Evolutionary conservation across 2,888 invertebrate species (phyloP).

Genomic region (Trichopria drosophilae): DNA sequence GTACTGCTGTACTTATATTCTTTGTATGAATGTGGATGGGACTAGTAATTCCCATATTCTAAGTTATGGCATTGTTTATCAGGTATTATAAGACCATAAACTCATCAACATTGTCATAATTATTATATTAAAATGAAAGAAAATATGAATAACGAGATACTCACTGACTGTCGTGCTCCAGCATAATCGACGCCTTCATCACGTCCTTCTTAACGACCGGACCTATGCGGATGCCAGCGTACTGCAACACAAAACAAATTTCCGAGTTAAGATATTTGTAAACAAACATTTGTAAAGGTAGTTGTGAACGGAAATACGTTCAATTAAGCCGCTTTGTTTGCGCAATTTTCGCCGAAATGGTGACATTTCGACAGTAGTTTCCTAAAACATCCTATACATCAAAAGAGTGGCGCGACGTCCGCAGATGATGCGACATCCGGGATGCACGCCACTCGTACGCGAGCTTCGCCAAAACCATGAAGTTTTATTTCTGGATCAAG

Average conservation of each 20-base stretch:
- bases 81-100: no score
- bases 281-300: not conserved
- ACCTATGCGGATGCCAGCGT: slow-evolving; percentile 97
- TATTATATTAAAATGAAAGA: slow-evolving; percentile 19
- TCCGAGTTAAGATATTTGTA: not conserved
- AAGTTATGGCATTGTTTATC: no score
- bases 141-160: slow-evolving; percentile 51
- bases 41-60: no score
- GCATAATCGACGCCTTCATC: slow-evolving; percentile 99
- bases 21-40: no score
- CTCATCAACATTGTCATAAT: no score
- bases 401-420: slow-evolving; percentile 12
- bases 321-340: not conserved
- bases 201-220: slow-evolving; percentile 99
- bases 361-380: no score
- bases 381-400: not conserved
- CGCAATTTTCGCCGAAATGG: not conserved
- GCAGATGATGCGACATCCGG: slow-evolving; percentile 27
- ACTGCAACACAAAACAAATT: slow-evolving; percentile 70
- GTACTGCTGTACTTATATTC: no score
- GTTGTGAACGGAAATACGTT: not conserved
- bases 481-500: slow-evolving; percentile 1
- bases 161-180: slow-evolving; percentile 95
- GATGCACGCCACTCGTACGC: slow-evolving; percentile 16
- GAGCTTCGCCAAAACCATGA: not conserved